Base-by-base conservation (phyloP, 2,888 invertebrate species). In the Zootermopsis nevadensis region DNA sequence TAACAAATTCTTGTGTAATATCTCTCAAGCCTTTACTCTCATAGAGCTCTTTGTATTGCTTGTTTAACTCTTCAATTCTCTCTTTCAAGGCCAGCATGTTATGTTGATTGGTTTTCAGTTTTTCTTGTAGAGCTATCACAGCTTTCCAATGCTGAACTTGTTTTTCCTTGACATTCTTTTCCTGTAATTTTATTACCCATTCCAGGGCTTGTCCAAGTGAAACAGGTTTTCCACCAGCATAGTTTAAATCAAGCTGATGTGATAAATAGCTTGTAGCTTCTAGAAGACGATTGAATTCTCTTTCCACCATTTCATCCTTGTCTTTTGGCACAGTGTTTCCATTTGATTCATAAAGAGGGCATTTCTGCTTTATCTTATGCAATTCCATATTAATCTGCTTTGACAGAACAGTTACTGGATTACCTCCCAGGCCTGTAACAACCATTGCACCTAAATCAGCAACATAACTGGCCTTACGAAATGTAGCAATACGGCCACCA, bases 311-410 rank as follows among this genome's bases (percentile, higher is more conserved):
- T 90, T 98, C 98, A 91, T 99, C 99, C 89, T 98, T 99, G 88
- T 98, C 97, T 90, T 98, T 98, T 30, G 97, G 96, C 55, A 99
- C 98, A 86, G 97, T 97, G 87, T 95, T 95, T 24, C 99, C 99
- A 87, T 95, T 96, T 27, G 97, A 95, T 89, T 99, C 98, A 89
- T 97, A 99, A 38, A 99, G 91, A 0, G 99, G 98, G 89, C 98
- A 99, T 88, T 97, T 97, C 89, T 98, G 98, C 86, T 96, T 94
- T 86, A 99, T 98, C 88, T 97, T 96, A 88, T 97, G 96, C 85
- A 99, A 91, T 88, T 98, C 98, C 96, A 99, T 97, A 87, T 96
- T 97, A 88, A 98, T 97, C 91, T 99, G 99, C 87, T 97, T 96
- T 86, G 98, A 97, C 53, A 99, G 90, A 30, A 98, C 97, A 12